Conservation (phyloP, 2,797 vertebrate genomes). For the Mormyrus proboscirostris region DNA sequence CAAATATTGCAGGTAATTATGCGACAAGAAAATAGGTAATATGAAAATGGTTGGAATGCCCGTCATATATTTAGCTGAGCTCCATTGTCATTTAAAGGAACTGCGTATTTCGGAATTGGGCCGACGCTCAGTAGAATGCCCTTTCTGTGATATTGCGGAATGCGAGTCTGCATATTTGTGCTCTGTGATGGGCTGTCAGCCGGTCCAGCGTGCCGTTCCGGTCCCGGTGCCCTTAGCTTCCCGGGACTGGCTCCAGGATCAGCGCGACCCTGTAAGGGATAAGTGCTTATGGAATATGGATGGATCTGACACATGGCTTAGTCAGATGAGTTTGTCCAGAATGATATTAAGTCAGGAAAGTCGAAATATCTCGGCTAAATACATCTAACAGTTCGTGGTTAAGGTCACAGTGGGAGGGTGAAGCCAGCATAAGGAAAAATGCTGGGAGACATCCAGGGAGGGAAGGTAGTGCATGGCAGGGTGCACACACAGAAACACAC, state of each 20-base stretch:
- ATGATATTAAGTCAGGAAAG: neutral
- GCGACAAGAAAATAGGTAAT: neutral
- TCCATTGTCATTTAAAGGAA: neutral
- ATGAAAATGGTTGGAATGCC: neutral
- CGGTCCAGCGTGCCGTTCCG: neutral
- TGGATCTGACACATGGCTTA: neutral
- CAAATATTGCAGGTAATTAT: neutral
- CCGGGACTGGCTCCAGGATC: neutral
- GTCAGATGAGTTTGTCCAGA: neutral
- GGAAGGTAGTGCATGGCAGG: neutral
- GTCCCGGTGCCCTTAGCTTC: neutral
- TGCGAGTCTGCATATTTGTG: neutral
- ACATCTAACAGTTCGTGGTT: neutral
- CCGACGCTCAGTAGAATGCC: neutral
- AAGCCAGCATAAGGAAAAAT: neutral
- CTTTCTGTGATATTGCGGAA: neutral
- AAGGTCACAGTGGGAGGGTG: neutral
- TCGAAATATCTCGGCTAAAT: neutral
- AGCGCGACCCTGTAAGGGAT: neutral
- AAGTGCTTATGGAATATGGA: neutral
- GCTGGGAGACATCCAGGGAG: neutral
- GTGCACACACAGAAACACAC: neutral
- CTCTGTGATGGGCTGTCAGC: neutral
- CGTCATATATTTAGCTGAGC: neutral
- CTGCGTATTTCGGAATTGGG: neutral